Evolutionary conservation across 2,888 invertebrate genomes (phyloP), one percentile per base, ranked within the genome.

Genomic region (Argynnis bischoffii): DNA sequence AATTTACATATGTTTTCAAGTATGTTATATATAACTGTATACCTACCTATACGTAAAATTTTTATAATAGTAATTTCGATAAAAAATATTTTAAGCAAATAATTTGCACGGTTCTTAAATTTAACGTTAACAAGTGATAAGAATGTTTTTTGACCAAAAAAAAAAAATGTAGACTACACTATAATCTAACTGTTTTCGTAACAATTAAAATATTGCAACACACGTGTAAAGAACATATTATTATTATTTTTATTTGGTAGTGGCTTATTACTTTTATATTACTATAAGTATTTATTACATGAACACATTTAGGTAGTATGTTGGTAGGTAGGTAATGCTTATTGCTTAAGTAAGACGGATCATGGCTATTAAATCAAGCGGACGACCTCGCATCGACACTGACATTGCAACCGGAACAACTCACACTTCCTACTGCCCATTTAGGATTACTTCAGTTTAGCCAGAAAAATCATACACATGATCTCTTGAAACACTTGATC

Each of bases 361-460:
- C 76, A 67, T 77, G 82, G 79, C 81, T 78, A 77, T 77, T 79
- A 76, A 81, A 80, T 78, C 79, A 75, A 78, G 78, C 78, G 71
- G 72, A 67, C 79, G 83, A 77, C 89, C 90, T 89, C 85, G 85
- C 48, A 18, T 55, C 76, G 86, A 77, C 89, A 87, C 85, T 89
- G 90, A 89, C 89, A 89, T 90, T 90, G 89, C 78, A 74, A 76
- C 85, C 88, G 88, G 88, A 89, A 89, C 84, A 72, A 70, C 74
- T 68, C 46, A 60, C 68, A 84, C 86, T 90, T 89, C 89, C 90
- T 86, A 79, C 75, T 69, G 57, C 50, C 64, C 54, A 64, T 69
- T 66, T 69, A 64, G 63, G 53, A 64, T 51, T 48, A 63, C 26
- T 60, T 48, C 60, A 60, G 69, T 63, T 35, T 55, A 47, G 18